phyloP scores from a whole-genome alignment of 2,113 vertebrate genomes.

The Burhinus bistriatus region DNA sequence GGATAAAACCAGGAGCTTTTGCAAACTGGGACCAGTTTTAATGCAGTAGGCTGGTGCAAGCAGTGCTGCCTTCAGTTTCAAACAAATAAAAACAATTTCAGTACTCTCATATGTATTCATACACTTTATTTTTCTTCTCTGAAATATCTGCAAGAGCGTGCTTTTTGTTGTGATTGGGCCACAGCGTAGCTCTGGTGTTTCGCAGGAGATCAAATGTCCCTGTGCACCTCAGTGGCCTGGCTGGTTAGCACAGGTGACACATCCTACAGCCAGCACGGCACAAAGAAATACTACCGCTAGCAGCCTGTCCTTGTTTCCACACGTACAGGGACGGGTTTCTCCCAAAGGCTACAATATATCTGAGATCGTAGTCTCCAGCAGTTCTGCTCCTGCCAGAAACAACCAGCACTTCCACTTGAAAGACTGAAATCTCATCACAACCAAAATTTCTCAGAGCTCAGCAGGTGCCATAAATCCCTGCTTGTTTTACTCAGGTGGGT shows the following conservation, averaged over 20 bases:
- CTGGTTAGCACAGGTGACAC: not conserved
- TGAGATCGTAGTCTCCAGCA: not conserved
- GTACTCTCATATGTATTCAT: not conserved
- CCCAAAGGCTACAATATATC: not conserved
- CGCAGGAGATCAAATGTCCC: not conserved
- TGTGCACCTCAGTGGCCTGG: accelerated
- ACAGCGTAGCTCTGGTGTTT: not conserved
- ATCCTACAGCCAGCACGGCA: not conserved
- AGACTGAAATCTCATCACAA: not conserved
- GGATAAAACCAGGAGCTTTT: not conserved
- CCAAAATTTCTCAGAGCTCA: not conserved
- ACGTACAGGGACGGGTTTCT: not conserved
- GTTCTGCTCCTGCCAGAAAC: not conserved
- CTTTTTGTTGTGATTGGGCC: not conserved
- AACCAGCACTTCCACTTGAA: not conserved
- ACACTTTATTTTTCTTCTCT: not conserved
- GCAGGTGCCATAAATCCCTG: not conserved
- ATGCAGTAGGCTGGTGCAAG: not conserved
- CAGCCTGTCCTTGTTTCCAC: not conserved
- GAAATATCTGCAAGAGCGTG: not conserved
- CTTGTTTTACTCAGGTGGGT: not conserved
- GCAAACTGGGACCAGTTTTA: not conserved
- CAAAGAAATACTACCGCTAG: not conserved
- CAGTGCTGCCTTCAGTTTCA: not conserved
- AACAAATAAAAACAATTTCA: not conserved